Percentiles rank a stretch among this genome's conserved stretches.
phyloP scores from a whole-genome alignment of 1,140 invertebrate species.

The Stegodyphus mimosarum region DNA sequence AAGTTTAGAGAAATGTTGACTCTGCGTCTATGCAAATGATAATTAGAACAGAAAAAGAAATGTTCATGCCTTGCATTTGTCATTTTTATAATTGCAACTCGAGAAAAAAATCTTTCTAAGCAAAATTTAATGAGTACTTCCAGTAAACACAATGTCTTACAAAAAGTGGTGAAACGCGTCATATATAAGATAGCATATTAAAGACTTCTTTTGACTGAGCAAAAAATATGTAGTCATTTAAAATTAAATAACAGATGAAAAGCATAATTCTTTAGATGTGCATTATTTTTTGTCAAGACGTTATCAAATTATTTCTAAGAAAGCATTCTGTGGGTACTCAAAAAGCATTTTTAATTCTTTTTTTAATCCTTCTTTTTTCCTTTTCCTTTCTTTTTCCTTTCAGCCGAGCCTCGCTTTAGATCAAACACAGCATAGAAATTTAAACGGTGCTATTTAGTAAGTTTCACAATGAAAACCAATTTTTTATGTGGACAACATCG shows the following conservation, averaged over 20 bases:
- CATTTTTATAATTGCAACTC: constrained; percentile 46
- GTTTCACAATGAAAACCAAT: no score
- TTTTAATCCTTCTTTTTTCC: no score
- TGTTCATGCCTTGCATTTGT: constrained; percentile 21
- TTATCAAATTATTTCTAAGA: no score
- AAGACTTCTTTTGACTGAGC: constrained; percentile 39
- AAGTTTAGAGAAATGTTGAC: constrained; percentile 4
- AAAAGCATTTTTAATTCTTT: no score
- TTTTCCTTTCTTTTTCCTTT: no score
- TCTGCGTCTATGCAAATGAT: constrained; percentile 17
- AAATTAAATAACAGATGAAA: constrained; percentile 43
- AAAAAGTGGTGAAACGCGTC: constrained; percentile 21
- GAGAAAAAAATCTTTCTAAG: constrained; percentile 31
- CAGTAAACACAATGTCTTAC: constrained; percentile 11
- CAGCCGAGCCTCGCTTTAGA: no score
- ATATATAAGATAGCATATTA: constrained; percentile 51
- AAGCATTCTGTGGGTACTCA: no score
- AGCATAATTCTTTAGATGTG: no score
- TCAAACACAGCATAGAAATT: no score
- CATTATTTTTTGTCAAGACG: no score
- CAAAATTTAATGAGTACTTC: constrained; percentile 49
- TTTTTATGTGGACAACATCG: no score
- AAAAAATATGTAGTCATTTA: constrained; percentile 41
- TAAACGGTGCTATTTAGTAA: no score
- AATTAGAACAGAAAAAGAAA: constrained; percentile 37